Percentiles rank a stretch among this genome's conserved stretches.
Conservation (phyloP, 2,888 invertebrate genomes). For the Invenusta paracnida region DNA sequence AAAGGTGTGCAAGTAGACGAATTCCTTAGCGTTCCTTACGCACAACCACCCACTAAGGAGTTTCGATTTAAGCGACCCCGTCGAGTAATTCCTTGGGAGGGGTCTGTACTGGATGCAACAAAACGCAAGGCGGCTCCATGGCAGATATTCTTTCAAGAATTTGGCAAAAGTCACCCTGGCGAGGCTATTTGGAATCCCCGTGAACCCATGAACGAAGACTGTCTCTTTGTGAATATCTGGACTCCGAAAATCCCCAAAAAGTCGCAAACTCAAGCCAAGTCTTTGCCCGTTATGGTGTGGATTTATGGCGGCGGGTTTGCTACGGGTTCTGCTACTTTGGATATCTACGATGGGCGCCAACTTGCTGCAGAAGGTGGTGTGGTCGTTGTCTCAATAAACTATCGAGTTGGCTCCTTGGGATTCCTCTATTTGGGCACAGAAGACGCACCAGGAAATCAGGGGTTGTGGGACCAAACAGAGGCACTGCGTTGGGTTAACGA, state of each 20-base stretch:
- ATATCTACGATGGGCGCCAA: slow-evolving; percentile 23
- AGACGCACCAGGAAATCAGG: slow-evolving; percentile 83
- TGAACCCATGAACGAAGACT: slow-evolving; percentile 37
- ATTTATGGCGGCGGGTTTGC: slow-evolving; percentile 39
- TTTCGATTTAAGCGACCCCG: slow-evolving; percentile 28
- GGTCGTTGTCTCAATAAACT: slow-evolving; percentile 46
- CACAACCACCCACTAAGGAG: slow-evolving; percentile 31
- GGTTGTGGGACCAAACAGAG: slow-evolving; percentile 83
- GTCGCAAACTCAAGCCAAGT: not conserved
- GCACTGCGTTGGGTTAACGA: slow-evolving; percentile 88
- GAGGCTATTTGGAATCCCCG: slow-evolving; percentile 38
- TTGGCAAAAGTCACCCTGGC: not conserved
- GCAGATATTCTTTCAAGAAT: not conserved
- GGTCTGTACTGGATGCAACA: slow-evolving; percentile 11
- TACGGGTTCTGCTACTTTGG: slow-evolving; percentile 24
- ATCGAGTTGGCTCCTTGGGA: slow-evolving; percentile 46
- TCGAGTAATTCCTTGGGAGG: not conserved
- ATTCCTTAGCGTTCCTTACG: slow-evolving; percentile 39
- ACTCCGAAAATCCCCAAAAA: slow-evolving; percentile 26
- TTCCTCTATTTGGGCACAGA: slow-evolving; percentile 46
- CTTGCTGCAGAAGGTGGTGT: slow-evolving; percentile 28
- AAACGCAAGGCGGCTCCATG: slow-evolving; percentile 28
- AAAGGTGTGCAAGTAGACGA: slow-evolving; percentile 46
- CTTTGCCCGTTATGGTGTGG: slow-evolving; percentile 36
- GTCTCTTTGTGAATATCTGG: slow-evolving; percentile 39